These are phyloP conservation scores for Bovichtus variegatus DNA, from an alignment of 2,797 vertebrate genomes.

Conservation along the genomic window DNA sequence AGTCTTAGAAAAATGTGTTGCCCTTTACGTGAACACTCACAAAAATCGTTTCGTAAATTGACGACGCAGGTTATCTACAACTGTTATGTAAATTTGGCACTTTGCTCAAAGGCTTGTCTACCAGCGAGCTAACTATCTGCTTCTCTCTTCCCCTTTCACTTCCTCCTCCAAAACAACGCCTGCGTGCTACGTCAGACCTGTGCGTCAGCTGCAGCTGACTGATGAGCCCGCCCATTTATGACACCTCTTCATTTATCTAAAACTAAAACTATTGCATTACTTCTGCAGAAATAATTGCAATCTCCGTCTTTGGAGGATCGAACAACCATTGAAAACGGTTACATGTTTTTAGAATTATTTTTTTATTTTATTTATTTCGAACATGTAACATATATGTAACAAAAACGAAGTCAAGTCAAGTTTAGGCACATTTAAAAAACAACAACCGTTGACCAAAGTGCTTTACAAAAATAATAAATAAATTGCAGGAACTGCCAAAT, in stretches of 20 bases:
- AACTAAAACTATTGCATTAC: not conserved
- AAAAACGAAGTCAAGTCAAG: no score
- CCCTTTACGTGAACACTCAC: not conserved
- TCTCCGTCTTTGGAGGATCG: not conserved
- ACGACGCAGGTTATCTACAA: not conserved
- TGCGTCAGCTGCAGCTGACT: not conserved
- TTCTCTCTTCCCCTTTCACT: constrained; percentile 80
- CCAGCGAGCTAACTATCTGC: constrained; percentile 58
- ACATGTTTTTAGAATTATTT: no score
- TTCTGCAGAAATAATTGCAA: not conserved
- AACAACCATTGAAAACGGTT: not conserved
- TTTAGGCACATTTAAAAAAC: no score
- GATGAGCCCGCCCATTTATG: constrained; percentile 12
- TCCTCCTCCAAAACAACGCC: constrained; percentile 76
- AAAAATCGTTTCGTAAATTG: constrained; percentile 2
- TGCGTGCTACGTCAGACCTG: constrained; percentile 62
- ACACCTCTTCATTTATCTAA: no score
- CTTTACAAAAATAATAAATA: no score
- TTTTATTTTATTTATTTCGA: no score
- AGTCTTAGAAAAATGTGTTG: not conserved
- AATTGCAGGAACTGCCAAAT: no score
- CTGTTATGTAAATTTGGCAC: constrained; percentile 64
- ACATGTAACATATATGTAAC: no score
- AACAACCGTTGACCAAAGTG: no score
- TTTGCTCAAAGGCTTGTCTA: constrained; percentile 46